Percentiles rank a stretch among this genome's conserved stretches.
Evolutionary conservation across 2,888 invertebrate species (phyloP).

Genomic region (Creontiades dilutus): DNA sequence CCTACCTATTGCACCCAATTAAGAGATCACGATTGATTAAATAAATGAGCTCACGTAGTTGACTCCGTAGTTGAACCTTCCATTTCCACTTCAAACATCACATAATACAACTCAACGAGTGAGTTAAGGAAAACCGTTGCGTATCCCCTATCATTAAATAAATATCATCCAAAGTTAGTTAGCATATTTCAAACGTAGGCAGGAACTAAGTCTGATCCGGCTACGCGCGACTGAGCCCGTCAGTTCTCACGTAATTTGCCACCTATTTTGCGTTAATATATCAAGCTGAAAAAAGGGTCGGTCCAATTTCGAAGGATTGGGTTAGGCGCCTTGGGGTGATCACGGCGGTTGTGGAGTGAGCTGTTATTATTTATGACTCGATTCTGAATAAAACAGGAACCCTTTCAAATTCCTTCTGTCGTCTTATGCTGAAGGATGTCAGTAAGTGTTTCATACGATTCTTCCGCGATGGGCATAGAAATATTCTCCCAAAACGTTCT

Average conservation of each 20-base stretch:
- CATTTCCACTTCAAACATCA: neutral
- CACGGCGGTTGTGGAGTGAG: neutral
- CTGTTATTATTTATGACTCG: neutral
- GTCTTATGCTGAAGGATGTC: no score
- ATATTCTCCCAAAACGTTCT: no score
- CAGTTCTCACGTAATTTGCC: neutral
- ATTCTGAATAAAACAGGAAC: neutral
- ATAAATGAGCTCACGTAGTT: neutral
- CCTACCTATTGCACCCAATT: neutral
- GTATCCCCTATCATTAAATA: no score
- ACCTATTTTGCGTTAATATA: neutral
- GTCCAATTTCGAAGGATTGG: slow-evolving; percentile 2
- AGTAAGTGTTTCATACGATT: no score
- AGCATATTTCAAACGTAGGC: neutral
- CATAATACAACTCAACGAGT: neutral
- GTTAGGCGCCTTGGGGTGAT: neutral
- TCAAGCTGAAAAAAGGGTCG: neutral
- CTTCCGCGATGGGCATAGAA: no score
- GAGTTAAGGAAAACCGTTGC: no score
- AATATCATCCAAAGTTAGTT: neutral
- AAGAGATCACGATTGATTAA: neutral
- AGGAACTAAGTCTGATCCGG: neutral
- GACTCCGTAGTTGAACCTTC: neutral
- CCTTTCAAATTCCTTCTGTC: no score
- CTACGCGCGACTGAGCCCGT: neutral